Evolutionary conservation across 23 tunicate species (phyloP), one percentile per base, ranked within the genome.

Genomic region (Oikopleura dioica): DNA sequence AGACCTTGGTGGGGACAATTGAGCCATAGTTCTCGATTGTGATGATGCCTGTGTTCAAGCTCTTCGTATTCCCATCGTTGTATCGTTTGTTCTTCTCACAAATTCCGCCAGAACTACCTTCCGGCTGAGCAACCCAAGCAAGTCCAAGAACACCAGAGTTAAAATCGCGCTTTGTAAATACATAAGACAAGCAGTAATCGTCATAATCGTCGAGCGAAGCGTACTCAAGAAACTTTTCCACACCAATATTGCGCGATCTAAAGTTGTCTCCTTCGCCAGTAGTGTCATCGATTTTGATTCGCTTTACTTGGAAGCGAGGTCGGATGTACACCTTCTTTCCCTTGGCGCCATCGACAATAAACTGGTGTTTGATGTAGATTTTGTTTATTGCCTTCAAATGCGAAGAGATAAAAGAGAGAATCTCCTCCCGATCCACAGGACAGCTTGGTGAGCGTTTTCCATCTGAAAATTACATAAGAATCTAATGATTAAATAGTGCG

Each of bases 121-220:
- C 55, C 55, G 82, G 51, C 29, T 83, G 76, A 9, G 78, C 96
- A 35, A 89, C 92, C 96, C 96, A 89, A 33, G 96, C 96, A 34
- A 89, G 80, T 28, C 96, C 96, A 21, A 89, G 76, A 9, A 85
- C 92, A 36, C 96, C 96, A 38, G 84, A 81, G 59, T 89, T 91
- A 50, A 89, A 89, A 80, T 89, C 96, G 16, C 96, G 77, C 38
- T 80, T 83, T 1, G 96, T 85, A 80, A 89, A 89, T 35, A 85
- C 87, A 59, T 89, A 89, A 76, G 96, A 86, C 0, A 89, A 81
- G 78, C 96, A 89, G 58, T 85, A 89, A 35, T 80, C 81, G 37
- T 89, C 75, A 79, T 79, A 82, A 72, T 85, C 82, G 0, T 50
- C 75, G 37, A 77, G 36, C 0, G 96, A 89, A 35, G 77, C 81